Evolutionary conservation across 2,797 vertebrate genomes (phyloP), one percentile per base, ranked within the genome.

Genomic region (Liparis tanakae): DNA sequence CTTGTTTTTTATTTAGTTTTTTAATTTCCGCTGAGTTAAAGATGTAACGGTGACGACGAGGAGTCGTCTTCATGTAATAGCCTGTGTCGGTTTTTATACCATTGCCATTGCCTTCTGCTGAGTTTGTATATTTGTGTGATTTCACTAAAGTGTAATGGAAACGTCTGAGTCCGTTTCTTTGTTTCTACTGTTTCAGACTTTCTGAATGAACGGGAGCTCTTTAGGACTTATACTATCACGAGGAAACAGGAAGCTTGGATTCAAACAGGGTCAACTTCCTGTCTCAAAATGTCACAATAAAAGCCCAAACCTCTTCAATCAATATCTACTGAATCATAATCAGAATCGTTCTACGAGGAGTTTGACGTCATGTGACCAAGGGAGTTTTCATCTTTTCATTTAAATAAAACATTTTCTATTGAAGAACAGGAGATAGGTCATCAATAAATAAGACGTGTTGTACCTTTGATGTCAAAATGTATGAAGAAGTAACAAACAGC

Each of bases 41-140:
- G 81, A 87, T 88, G 87, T 89, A 87, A 84, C 71, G 62, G 81
- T 83, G 81, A 87, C 54, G 79, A 79, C 82, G 76, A 80, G 46
- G 81, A 82, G 65, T 66, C 61, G 55, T 85, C 74, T 90, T 81
- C 87, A 87, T 87, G 86, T 91, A 87, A 85, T 89, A 88, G 90
- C 88, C 87, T 88, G 89, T 90, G 91, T 93, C 88, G 0, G 86
- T 90, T 93, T 92, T 92, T 91, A 82, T 92, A 91, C 87, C 89
- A 92, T 92, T 80, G 82, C 89, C 90, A 92, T 92, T 90, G 89
- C 91, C 88, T 92, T 91, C 87, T 87, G 89, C 89, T 92, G 85
- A 90, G 91, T 93, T 91, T 91, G 89, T 91, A 93, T 87, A 91
- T 90, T 92, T 91, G 89, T 93, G 89, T 91, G 90, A 89, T 92